These are phyloP conservation scores for Brachyptera risi DNA, from an alignment of 2,888 invertebrate genomes.

Conservation along the genomic window DNA sequence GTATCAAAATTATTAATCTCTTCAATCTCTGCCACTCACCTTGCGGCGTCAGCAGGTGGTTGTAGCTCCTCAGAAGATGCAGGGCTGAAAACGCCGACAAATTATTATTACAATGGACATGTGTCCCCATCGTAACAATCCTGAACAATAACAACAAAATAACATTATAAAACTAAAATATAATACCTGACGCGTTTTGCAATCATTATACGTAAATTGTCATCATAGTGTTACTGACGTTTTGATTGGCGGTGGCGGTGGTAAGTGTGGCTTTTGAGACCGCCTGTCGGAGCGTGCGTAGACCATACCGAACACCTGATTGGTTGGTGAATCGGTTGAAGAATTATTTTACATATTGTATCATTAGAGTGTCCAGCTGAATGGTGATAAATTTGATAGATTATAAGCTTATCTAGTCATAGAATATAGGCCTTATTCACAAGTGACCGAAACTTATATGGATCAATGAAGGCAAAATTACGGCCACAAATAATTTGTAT, in stretches of 20 bases:
- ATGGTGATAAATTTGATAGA: conserved; percentile 8
- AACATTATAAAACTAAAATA: background rate
- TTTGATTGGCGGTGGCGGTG: background rate
- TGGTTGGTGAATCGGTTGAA: background rate
- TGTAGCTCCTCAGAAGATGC: conserved; percentile 61
- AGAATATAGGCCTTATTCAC: too few species aligned
- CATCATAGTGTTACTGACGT: too few species aligned
- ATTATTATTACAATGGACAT: conserved; percentile 40
- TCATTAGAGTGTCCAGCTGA: background rate
- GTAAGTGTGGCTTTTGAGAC: too few species aligned
- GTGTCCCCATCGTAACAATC: conserved; percentile 38
- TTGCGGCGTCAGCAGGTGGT: conserved; percentile 58
- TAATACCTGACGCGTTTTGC: conserved; percentile 1
- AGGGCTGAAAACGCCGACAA: conserved; percentile 57
- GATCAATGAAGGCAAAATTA: too few species aligned
- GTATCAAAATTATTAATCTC: too few species aligned
- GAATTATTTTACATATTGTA: background rate
- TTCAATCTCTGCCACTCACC: too few species aligned
- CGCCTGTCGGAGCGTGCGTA: conserved; percentile 1
- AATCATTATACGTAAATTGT: too few species aligned
- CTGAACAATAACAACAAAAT: background rate
- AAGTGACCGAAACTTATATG: too few species aligned
- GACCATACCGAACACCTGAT: too few species aligned
- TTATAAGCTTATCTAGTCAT: background rate
- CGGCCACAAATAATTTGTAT: too few species aligned